These are phyloP conservation scores for Equus przewalskii DNA, from an alignment of 2,113 vertebrate species.

Conservation along the genomic window DNA sequence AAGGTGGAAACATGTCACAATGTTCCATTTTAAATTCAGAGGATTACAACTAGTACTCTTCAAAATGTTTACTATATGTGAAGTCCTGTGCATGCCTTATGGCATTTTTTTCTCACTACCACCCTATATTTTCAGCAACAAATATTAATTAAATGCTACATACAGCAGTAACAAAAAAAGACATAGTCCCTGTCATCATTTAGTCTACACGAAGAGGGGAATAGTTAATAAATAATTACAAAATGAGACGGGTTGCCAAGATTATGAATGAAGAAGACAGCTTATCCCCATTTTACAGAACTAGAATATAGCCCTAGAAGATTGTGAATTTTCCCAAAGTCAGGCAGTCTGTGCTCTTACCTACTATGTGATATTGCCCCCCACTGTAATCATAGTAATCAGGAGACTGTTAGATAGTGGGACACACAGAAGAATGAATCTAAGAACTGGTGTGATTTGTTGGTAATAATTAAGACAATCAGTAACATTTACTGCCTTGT, in stretches of 20 bases:
- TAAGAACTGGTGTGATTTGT: not conserved
- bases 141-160: not conserved
- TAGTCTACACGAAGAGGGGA: not conserved
- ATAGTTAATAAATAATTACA: not conserved
- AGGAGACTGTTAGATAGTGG: not conserved
- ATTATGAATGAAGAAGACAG: not conserved
- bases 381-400: not conserved
- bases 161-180: not conserved
- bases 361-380: not conserved
- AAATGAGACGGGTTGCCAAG: not conserved
- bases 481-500: not conserved
- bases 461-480: not conserved
- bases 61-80: not conserved
- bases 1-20: rapidly evolving
- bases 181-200: not conserved
- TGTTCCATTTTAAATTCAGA: not conserved
- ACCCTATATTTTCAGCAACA: not conserved
- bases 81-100: not conserved
- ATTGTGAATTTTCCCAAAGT: not conserved
- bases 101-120: not conserved
- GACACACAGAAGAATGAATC: not conserved
- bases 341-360: not conserved
- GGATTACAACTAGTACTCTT: not conserved
- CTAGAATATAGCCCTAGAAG: not conserved
- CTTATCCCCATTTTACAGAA: not conserved